Evolutionary conservation across 2,797 vertebrate species (phyloP).

Genomic region (Platyrinchus mystaceus): DNA sequence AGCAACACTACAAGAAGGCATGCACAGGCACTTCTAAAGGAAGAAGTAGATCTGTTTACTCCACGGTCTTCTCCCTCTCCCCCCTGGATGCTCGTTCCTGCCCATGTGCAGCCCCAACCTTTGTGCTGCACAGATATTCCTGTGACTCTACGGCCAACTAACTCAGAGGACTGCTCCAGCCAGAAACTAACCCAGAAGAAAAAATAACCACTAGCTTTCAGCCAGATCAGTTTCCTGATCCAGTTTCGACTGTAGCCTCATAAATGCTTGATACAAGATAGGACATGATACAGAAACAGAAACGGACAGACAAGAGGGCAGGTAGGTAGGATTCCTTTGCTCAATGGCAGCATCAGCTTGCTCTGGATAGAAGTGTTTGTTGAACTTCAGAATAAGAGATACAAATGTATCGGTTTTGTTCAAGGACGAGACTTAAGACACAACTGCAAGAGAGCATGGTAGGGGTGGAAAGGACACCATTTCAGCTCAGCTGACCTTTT

Average conservation of each 20-base stretch:
- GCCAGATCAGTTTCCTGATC: neutral
- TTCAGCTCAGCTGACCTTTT: neutral
- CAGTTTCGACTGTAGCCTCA: neutral
- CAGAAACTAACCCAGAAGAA: neutral
- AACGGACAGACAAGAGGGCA: neutral
- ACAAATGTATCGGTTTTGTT: neutral
- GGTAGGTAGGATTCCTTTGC: neutral
- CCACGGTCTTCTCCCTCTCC: neutral
- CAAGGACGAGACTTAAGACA: neutral
- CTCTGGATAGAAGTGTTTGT: neutral
- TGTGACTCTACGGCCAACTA: neutral
- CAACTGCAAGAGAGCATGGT: neutral
- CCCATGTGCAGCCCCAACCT: neutral
- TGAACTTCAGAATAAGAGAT: neutral
- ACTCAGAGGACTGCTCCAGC: neutral
- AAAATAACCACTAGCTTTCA: neutral
- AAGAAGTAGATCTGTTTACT: neutral
- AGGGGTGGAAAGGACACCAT: neutral
- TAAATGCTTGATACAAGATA: neutral
- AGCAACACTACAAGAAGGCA: neutral
- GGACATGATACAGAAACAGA: neutral
- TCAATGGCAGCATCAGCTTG: neutral
- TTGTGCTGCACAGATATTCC: neutral
- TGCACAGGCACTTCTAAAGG: neutral
- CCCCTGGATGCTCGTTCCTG: neutral